A percentile compares a stretch with the other conserved stretches of the same genome.
Evolutionary conservation across 2,797 vertebrate species (phyloP).

Genomic region (Bufotes viridis): DNA sequence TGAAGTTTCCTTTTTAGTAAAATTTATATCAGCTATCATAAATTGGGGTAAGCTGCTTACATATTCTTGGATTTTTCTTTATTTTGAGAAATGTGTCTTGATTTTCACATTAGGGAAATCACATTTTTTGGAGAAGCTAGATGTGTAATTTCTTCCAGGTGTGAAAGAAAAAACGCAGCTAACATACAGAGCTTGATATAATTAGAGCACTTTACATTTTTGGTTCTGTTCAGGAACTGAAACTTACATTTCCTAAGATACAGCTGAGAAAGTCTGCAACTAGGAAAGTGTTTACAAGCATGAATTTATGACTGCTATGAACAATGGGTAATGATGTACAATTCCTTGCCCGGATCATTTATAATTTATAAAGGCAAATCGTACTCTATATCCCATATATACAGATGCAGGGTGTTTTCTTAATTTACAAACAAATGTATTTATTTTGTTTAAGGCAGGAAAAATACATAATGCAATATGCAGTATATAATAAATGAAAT

Average conservation of each 20-base stretch:
- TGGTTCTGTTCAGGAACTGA: slow-evolving; percentile 51
- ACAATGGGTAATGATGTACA: neutral
- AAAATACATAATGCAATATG: neutral
- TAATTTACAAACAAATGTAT: neutral
- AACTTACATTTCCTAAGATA: slow-evolving; percentile 2
- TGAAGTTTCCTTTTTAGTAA: slow-evolving; percentile 15
- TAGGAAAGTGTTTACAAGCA: slow-evolving; percentile 24
- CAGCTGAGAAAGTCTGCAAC: slow-evolving; percentile 21
- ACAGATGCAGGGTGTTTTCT: neutral
- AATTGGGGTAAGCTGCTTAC: slow-evolving; percentile 1
- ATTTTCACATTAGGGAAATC: slow-evolving; percentile 64
- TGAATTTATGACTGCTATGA: slow-evolving; percentile 14
- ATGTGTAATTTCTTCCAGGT: slow-evolving; percentile 61
- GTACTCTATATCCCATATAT: neutral
- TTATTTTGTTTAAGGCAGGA: neutral
- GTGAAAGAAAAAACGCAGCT: slow-evolving; percentile 54
- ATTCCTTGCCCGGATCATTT: neutral
- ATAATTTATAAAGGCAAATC: neutral
- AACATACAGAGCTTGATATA: slow-evolving; percentile 59
- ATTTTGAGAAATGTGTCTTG: slow-evolving; percentile 43
- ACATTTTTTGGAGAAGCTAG: slow-evolving; percentile 55
- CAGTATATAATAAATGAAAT: neutral
- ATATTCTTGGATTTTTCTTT: slow-evolving; percentile 54
- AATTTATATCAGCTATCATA: neutral
- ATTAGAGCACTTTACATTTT: slow-evolving; percentile 60